These are phyloP conservation scores for Odontamblyopus lacepedii DNA, from an alignment of 2,797 vertebrate genomes.

Conservation along the genomic window DNA sequence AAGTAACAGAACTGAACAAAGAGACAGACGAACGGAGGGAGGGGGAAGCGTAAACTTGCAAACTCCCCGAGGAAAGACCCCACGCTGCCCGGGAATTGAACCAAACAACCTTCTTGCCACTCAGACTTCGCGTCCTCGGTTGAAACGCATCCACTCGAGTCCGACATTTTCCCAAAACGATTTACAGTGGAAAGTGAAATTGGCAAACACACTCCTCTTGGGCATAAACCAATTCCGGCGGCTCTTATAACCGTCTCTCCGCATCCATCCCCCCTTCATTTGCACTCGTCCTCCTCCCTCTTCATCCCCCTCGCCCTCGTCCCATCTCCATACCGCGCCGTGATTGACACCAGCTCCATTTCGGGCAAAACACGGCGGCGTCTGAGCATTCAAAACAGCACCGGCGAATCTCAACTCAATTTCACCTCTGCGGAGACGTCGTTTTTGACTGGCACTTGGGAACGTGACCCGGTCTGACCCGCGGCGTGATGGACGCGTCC, in stretches of 20 bases:
- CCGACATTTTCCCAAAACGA: neutral
- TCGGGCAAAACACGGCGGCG: slow-evolving; percentile 36
- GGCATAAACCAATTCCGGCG: neutral
- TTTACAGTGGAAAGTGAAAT: neutral
- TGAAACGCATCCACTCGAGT: neutral
- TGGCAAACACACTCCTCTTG: neutral
- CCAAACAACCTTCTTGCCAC: no score
- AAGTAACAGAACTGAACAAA: no score
- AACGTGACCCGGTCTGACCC: slow-evolving; percentile 27
- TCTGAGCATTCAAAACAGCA: slow-evolving; percentile 45
- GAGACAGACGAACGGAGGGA: no score
- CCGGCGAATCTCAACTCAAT: slow-evolving; percentile 37
- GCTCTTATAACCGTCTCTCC: neutral
- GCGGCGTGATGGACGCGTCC: slow-evolving; percentile 24
- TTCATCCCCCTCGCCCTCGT: neutral
- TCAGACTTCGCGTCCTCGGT: neutral
- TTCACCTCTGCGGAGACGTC: slow-evolving; percentile 52
- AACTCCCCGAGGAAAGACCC: no score
- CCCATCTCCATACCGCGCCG: neutral
- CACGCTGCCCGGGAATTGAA: no score
- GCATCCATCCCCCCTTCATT: slow-evolving; percentile 24
- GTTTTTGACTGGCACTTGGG: slow-evolving; percentile 43
- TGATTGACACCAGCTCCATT: slow-evolving; percentile 53
- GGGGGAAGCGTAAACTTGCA: no score
- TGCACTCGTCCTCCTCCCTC: slow-evolving; percentile 46